These are phyloP conservation scores for Macquaria ambigua DNA, from an alignment of 2,113 vertebrate genomes.

Conservation along the genomic window DNA sequence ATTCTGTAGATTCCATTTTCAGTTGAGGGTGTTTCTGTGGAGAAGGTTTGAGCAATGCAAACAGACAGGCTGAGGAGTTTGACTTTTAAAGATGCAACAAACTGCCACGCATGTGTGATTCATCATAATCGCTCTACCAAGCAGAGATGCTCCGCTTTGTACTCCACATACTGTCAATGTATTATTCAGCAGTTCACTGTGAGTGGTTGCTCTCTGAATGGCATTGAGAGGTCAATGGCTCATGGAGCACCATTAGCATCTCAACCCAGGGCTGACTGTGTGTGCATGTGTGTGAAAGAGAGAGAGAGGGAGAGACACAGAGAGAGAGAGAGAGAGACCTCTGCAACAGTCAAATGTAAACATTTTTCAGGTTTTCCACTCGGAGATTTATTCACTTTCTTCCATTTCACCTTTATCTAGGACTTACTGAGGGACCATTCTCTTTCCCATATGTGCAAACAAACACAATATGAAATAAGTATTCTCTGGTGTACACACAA, in stretches of 20 bases:
- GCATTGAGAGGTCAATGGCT: constrained; percentile 67
- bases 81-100: constrained; percentile 57
- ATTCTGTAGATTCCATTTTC: constrained; percentile 9
- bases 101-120: constrained; percentile 34
- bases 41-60: constrained; percentile 17
- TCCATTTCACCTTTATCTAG: constrained; percentile 32
- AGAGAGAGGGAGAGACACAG: neutral
- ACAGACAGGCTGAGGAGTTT: constrained; percentile 31
- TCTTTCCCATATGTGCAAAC: constrained; percentile 18
- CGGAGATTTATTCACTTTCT: constrained; percentile 38
- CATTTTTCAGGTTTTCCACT: constrained; percentile 11
- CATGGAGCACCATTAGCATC: constrained; percentile 47
- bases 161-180: constrained; percentile 53
- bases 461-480: constrained; percentile 24
- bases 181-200: constrained; percentile 63
- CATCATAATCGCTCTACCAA: constrained; percentile 22
- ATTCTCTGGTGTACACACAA: neutral
- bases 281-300: constrained; percentile 6
- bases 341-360: constrained; percentile 47
- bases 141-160: constrained; percentile 52
- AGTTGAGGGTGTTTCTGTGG: constrained; percentile 1
- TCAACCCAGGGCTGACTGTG: constrained; percentile 24
- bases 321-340: neutral
- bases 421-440: neutral
- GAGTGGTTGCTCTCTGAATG: constrained; percentile 55